Evolutionary conservation across 2,888 invertebrate genomes (phyloP), one percentile per base, ranked within the genome.

Genomic region (Camponotus fellah): DNA sequence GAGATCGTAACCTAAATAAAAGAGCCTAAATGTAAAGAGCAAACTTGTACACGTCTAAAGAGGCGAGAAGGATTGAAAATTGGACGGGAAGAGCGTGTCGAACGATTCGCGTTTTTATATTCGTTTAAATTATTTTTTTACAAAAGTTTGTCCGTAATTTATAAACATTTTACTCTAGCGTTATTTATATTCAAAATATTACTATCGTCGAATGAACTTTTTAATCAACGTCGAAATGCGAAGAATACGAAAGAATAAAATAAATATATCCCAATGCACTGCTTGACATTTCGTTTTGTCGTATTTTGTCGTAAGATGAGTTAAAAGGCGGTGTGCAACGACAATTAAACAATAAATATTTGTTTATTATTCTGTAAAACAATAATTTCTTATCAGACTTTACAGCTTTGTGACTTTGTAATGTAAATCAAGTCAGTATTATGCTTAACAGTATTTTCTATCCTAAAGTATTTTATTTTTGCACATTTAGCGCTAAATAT

Each of bases 121-220:
- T 60, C 71, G 17, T 69, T 46, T 69, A 71, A 80, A 80, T 80
- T 71, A 80, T 80, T 80, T 79, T 79, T 80, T 71, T 80, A 62
- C 21, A 12, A 17, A 34, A 79, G 17, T 53, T 2, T 58, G 17
- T 12, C 12, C 12, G 14, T 56, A 9, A 12, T 26, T 43, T 43
- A 8, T 46, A n/a, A 69, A 69, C 32, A 43, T 56, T 68, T 77
- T 43, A n/a, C 10, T 8, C n/a, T 21, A 17, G n/a, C 10, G 12
- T 58, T 26, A 14, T 6, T 21, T 40, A n/a, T 80, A 80, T 46
- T 60, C 43, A 3, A 69, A 53, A 5, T 60, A 71, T 77, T 68
- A 32, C 34, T 49, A 53, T 46, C 34, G 71, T 21, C 21, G 17
- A 69, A 46, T 8, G 21, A 60, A 46, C 12, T 4, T 68, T 46